phyloP scores from a whole-genome alignment of 2,888 invertebrate species.

The Agapetus fuscipes region DNA sequence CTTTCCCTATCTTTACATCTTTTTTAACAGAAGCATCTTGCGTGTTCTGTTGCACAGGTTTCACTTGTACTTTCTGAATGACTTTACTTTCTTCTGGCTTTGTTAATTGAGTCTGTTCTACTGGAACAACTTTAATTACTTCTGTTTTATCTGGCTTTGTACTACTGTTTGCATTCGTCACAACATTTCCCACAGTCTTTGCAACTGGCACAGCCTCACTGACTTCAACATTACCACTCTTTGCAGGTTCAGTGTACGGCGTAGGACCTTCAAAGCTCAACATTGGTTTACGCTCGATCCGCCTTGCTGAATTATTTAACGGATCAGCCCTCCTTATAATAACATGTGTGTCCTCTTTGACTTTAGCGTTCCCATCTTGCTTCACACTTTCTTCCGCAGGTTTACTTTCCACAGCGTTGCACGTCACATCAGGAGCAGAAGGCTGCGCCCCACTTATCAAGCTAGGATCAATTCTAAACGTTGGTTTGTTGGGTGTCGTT shows the following conservation, averaged over 20 bases:
- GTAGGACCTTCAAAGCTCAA: constrained; percentile 17
- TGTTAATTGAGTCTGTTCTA: too few relatives aligned
- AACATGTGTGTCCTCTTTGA: constrained; percentile 7
- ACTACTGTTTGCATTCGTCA: too few relatives aligned
- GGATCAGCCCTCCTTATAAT: constrained; percentile 17
- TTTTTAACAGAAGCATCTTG: not conserved
- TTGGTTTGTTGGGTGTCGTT: constrained; percentile 24
- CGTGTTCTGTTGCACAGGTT: not conserved
- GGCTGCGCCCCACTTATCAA: constrained; percentile 14
- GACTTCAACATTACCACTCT: constrained; percentile 3
- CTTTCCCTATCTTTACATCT: too few relatives aligned
- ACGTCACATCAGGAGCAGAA: constrained; percentile 8
- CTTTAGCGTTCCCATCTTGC: not conserved
- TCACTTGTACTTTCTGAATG: too few relatives aligned
- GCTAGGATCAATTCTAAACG: constrained; percentile 18
- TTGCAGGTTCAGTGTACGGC: constrained; percentile 6
- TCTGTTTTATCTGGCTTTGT: too few relatives aligned
- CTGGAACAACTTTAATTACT: too few relatives aligned
- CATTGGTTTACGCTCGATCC: constrained; percentile 17
- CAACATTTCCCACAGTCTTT: not conserved
- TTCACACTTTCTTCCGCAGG: not conserved
- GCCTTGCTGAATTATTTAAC: constrained; percentile 10
- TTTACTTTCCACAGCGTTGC: not conserved
- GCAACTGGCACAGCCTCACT: not conserved
- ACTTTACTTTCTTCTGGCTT: too few relatives aligned